Evolutionary conservation across 2,797 vertebrate genomes (phyloP), one percentile per base, ranked within the genome.

Genomic region (Bradypodion pumilum): DNA sequence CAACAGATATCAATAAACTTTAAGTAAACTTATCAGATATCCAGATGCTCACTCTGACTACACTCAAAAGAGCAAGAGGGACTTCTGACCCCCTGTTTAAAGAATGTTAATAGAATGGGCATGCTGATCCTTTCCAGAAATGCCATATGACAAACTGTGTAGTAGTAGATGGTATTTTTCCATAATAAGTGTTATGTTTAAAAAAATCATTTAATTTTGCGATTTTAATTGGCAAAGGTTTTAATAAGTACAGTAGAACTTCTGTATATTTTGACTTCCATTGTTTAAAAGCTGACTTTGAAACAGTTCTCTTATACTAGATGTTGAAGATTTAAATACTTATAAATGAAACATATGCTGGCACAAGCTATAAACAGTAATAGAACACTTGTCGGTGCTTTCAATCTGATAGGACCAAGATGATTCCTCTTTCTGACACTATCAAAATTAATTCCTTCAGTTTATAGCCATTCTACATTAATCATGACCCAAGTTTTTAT

Each of bases 121-220:
- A 32, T 78, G 35, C 49, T 93, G 80, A 80, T 88, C 37, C 76
- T 87, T 32, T 56, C 62, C 82, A 83, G 76, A 90, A 90, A 88
- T 89, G 15, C 46, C 82, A 59, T 66, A 87, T 63, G 89, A 81
- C 85, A 86, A 91, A 63, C 25, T 91, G 56, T 81, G 25, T 77
- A 73, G 68, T 79, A 81, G 88, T 91, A 56, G 15, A 83, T 80
- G 8, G 37, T 84, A 40, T 69, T 79, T 74, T 49, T 27, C 32
- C 66, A 32, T 79, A 60, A 32, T 81, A 74, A 80, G 32, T 60
- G 85, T 56, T 37, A 44, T 32, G 74, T 91, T 75, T n/a, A n/a
- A 80, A 65, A 42, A 83, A 81, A 82, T 27, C 56, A 15, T 0
- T 90, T 84, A 21, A 19, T 77, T 81, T 84, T 15, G 81, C 79